Percentiles rank a stretch among this genome's conserved stretches.
These are phyloP conservation scores for Platycnemis pennipes DNA, from an alignment of 2,888 invertebrate species.

Conservation along the genomic window DNA sequence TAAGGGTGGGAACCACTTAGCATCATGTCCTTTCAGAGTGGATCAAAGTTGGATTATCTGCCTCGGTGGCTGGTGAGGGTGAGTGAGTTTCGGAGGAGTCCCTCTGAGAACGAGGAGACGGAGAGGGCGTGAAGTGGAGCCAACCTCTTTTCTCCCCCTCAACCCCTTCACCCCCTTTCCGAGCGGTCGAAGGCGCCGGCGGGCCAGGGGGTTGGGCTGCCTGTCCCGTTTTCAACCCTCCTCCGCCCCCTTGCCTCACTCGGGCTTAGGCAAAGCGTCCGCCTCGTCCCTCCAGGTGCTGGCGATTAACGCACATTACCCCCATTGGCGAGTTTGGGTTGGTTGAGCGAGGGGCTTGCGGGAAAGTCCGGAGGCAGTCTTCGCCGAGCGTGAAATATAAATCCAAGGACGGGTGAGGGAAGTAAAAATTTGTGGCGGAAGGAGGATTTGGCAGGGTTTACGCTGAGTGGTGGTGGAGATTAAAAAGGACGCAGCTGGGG, in stretches of 20 bases:
- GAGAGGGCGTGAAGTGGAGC: background rate
- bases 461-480: background rate
- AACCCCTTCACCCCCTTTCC: background rate
- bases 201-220: too few relatives aligned
- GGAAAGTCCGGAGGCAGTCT: background rate
- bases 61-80: background rate
- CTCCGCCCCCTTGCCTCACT: background rate
- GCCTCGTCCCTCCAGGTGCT: background rate
- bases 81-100: background rate
- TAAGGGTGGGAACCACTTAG: constrained; percentile 1
- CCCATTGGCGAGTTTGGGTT: background rate
- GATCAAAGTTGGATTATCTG: constrained; percentile 32
- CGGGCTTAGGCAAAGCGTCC: background rate
- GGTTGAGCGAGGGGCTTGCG: background rate
- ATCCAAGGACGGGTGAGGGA: background rate
- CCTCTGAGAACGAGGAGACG: background rate
- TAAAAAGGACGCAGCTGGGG: background rate
- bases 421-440: background rate
- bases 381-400: background rate
- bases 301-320: constrained; percentile 39
- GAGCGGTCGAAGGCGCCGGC: too few relatives aligned
- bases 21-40: constrained; percentile 25
- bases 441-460: background rate
- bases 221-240: background rate
- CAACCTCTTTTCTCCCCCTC: background rate